Conservation (phyloP, 2,888 invertebrate species). For the Brenthis ino region DNA sequence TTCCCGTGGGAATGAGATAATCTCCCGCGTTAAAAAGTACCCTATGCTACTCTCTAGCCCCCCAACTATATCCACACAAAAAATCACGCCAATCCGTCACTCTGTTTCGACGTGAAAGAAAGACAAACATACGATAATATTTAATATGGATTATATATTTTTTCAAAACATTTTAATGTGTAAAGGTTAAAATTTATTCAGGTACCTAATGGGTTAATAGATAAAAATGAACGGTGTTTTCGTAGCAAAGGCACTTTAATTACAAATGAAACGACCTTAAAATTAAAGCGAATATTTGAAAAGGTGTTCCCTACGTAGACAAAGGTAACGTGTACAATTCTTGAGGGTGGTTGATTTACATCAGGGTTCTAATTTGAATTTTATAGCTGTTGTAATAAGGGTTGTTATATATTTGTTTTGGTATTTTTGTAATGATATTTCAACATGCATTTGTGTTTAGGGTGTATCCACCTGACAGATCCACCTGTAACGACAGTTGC, state of each 20-base stretch:
- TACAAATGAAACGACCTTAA: conserved; percentile 56
- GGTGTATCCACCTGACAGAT: conserved; percentile 63
- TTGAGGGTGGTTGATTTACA: conserved; percentile 10
- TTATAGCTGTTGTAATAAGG: conserved; percentile 27
- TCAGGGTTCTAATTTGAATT: conserved; percentile 34
- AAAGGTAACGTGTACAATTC: conserved; percentile 47
- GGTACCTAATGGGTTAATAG: background rate
- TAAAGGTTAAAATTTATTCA: background rate
- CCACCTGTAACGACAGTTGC: conserved; percentile 72
- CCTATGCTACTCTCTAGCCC: too few species aligned
- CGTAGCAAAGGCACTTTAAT: conserved; percentile 49
- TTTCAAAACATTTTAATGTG: too few species aligned
- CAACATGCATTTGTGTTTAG: conserved; percentile 44
- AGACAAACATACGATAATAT: too few species aligned
- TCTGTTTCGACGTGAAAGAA: too few species aligned
- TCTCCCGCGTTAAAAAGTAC: too few species aligned
- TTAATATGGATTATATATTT: too few species aligned
- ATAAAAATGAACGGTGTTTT: conserved; percentile 1
- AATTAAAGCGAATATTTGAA: conserved; percentile 52
- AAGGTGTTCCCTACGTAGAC: conserved; percentile 57
- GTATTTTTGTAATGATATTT: conserved; percentile 7
- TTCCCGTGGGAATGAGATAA: too few species aligned
- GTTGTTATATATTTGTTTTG: conserved; percentile 19
- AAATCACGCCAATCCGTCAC: too few species aligned
- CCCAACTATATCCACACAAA: too few species aligned